Conservation (phyloP, 1,140 invertebrate genomes). For the Scaptomyza graminum region DNA sequence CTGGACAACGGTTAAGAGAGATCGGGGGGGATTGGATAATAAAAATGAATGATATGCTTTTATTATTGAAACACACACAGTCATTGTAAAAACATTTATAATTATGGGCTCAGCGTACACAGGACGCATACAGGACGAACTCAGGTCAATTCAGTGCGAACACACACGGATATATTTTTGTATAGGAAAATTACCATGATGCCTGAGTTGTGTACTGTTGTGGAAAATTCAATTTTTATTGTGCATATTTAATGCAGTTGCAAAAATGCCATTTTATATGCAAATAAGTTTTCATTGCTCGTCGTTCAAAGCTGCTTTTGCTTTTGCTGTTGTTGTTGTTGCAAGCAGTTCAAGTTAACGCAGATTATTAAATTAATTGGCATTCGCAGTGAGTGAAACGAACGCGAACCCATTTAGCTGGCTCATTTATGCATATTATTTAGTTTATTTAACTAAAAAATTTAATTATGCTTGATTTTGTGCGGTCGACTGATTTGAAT, state of each 20-base stretch:
- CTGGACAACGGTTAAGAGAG: constrained; percentile 21
- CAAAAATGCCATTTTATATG: constrained; percentile 49
- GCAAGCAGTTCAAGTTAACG: constrained; percentile 48
- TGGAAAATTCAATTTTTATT: constrained; percentile 75
- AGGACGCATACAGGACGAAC: constrained; percentile 5
- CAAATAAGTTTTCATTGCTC: constrained; percentile 39
- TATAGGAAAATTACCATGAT: constrained; percentile 1
- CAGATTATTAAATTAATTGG: constrained; percentile 74
- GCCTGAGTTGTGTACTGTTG: constrained; percentile 12
- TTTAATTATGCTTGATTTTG: constrained; percentile 65
- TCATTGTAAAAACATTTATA: constrained; percentile 81
- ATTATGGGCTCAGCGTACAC: constrained; percentile 55
- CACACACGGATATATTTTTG: constrained; percentile 15
- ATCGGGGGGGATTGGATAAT: constrained; percentile 50
- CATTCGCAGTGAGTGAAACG: constrained; percentile 7
- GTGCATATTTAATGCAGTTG: constrained; percentile 68
- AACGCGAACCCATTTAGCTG: constrained; percentile 20
- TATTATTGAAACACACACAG: constrained; percentile 79
- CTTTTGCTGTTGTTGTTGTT: background rate
- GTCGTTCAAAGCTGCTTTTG: background rate
- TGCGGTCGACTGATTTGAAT: constrained; percentile 54
- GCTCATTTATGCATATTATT: constrained; percentile 48
- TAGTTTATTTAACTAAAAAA: constrained; percentile 64
- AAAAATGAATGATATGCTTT: constrained; percentile 82
- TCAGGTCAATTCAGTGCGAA: constrained; percentile 30